Percentiles rank a stretch among this genome's conserved stretches.
Conservation (phyloP, 2,888 invertebrate genomes). For the Anagyrus pseudococci region DNA sequence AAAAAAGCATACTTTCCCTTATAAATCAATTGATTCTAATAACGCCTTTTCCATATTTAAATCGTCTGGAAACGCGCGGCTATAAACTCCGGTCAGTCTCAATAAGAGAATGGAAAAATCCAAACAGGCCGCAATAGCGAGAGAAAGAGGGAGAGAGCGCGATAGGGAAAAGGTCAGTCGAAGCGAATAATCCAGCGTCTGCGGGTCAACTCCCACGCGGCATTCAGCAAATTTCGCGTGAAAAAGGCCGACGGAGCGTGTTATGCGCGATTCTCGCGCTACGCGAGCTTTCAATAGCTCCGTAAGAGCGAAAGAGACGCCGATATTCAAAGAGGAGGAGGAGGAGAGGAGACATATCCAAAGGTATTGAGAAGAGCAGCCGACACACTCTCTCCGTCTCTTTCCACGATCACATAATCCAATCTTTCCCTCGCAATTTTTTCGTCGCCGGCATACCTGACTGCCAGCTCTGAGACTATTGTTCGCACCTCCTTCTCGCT, state of each 20-base stretch:
- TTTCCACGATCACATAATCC: conserved; percentile 48
- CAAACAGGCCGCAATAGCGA: too few relatives aligned
- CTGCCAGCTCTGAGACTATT: conserved; percentile 9
- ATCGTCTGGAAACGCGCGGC: too few relatives aligned
- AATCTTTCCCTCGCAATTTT: conserved; percentile 42
- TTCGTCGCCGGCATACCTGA: conserved; percentile 15
- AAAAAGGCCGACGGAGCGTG: not conserved
- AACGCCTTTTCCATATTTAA: too few relatives aligned
- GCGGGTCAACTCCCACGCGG: not conserved
- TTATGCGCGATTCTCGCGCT: not conserved
- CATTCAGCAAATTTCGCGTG: not conserved
- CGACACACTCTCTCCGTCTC: not conserved
- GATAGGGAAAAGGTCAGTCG: too few relatives aligned
- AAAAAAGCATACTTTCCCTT: too few relatives aligned
- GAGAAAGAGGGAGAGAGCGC: too few relatives aligned
- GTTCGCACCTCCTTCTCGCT: conserved; percentile 13
- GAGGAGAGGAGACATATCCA: not conserved
- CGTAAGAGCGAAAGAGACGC: not conserved
- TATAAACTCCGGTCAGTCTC: too few relatives aligned
- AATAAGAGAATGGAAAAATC: too few relatives aligned
- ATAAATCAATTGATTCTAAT: too few relatives aligned
- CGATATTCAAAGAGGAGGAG: not conserved
- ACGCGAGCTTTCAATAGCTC: conserved; percentile 16
- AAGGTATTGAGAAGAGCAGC: too few relatives aligned
- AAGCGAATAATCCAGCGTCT: too few relatives aligned